These are phyloP conservation scores for Lepidurus arcticus DNA, from an alignment of 1,140 invertebrate genomes.

Conservation along the genomic window DNA sequence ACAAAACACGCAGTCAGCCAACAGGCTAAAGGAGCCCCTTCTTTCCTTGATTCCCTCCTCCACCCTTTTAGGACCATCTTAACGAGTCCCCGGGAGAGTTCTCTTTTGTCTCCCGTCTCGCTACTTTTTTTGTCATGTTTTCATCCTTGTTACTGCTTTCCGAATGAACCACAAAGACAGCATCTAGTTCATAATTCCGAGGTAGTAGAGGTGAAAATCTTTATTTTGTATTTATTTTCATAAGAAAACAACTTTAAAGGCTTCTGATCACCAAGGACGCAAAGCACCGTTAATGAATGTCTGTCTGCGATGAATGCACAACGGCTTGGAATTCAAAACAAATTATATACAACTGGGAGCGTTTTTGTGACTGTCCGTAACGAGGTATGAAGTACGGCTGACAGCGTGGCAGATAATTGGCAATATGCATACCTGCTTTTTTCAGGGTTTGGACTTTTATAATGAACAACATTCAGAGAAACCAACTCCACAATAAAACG, in stretches of 20 bases:
- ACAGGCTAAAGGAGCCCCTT: not conserved
- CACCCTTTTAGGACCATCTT: not conserved
- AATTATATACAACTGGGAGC: not conserved
- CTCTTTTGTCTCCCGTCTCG: not conserved
- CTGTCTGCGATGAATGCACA: too few species aligned
- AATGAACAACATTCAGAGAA: conserved; percentile 16
- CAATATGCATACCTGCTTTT: conserved; percentile 2
- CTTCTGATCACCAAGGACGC: too few species aligned
- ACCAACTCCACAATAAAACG: not conserved
- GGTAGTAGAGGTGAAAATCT: not conserved
- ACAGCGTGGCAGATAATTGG: not conserved
- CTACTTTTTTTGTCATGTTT: not conserved
- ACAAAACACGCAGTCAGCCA: not conserved
- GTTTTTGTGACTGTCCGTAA: not conserved
- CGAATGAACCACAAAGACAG: not conserved
- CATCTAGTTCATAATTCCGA: not conserved
- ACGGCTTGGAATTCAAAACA: too few species aligned
- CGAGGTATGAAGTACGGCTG: not conserved
- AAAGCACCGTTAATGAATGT: too few species aligned
- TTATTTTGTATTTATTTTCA: not conserved
- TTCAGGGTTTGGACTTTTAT: not conserved
- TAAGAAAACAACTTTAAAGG: not conserved
- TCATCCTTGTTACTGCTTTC: not conserved
- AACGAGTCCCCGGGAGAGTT: not conserved
- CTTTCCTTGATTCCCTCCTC: not conserved